Evolutionary conservation across 1,140 invertebrate species (phyloP), one percentile per base, ranked within the genome.

Genomic region (Diorhabda carinulata): DNA sequence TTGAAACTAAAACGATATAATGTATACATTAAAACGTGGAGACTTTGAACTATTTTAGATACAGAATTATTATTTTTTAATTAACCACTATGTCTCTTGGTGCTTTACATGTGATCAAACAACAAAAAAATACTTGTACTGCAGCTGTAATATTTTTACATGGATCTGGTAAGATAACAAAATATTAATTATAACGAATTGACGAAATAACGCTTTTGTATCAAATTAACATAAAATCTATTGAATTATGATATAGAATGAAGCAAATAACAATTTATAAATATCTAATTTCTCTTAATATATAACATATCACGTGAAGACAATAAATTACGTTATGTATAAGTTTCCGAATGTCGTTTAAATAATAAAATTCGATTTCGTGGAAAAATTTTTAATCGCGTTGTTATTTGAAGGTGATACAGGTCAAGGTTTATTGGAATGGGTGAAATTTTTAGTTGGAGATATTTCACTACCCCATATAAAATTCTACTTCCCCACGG

Each of bases 401-500:
- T 61, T 40, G 3, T 8, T 40, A 25, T 60, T 81, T 78, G 45
- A 70, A 91, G 90, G 89, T 66, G 87, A 87, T 67, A 85, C 83
- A 66, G 90, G 88, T 3, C 75, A 80, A 41, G 86, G 87, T 70
- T 77, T 90, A 60, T 81, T 86, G 70, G 82, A 88, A 71, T 91
- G 89, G 88, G 77, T 92, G 5, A 81, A 86, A 70, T 83, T 88
- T 68, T 68, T 89, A 7, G 80, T 89, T 57, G 82, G 84, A 64
- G 84, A 87, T 71, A 83, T 91, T 70, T 80, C 81, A 40, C 90
- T 90, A 79, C 85, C 87, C 3, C 88, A 92, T 72, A 86, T 91
- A 58, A 90, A 88, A 79, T 81, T 92, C 47, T 71, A 91, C 52
- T 92, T 87, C 79, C 91, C 90, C 5, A 89, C 88, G 41, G 90